Percentiles rank a stretch among this genome's conserved stretches.
phyloP scores from a whole-genome alignment of 2,888 invertebrate species.

The Catocala sponsa region DNA sequence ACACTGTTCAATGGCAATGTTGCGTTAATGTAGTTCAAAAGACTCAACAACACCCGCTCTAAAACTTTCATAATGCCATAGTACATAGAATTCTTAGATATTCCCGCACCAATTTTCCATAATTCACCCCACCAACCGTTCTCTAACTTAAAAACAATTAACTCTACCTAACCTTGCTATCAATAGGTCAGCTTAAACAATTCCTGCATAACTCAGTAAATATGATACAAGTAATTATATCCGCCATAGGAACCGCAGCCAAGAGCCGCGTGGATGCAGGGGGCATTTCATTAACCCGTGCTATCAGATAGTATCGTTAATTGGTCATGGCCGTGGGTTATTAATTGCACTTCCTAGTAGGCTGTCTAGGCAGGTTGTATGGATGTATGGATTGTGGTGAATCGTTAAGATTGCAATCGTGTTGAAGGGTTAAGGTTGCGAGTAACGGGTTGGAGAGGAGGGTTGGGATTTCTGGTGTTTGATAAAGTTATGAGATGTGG shows the following conservation, averaged over 20 bases:
- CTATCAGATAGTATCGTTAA: constrained; percentile 47
- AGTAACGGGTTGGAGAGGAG: background rate
- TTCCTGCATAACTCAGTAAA: constrained; percentile 43
- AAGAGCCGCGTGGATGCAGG: constrained; percentile 7
- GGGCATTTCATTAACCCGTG: constrained; percentile 54
- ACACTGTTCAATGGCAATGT: too few species aligned
- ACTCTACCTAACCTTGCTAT: constrained; percentile 1
- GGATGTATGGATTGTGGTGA: constrained; percentile 3
- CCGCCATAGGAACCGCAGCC: constrained; percentile 1
- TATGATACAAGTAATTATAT: constrained; percentile 49
- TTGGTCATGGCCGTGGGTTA: constrained; percentile 38
- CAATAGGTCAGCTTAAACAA: constrained; percentile 8
- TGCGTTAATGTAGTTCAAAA: too few species aligned
- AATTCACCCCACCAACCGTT: background rate
- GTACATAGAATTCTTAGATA: too few species aligned
- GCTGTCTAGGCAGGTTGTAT: constrained; percentile 12
- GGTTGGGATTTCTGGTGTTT: too few species aligned
- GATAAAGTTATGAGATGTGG: too few species aligned
- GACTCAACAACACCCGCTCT: too few species aligned
- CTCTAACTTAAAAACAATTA: background rate
- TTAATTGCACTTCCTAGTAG: constrained; percentile 43
- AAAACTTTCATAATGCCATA: too few species aligned
- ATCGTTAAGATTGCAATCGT: constrained; percentile 44
- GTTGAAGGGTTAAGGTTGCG: constrained; percentile 14
- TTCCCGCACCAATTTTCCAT: background rate